Conservation (phyloP, 2,797 vertebrate species). For the Scolopax rusticola region DNA sequence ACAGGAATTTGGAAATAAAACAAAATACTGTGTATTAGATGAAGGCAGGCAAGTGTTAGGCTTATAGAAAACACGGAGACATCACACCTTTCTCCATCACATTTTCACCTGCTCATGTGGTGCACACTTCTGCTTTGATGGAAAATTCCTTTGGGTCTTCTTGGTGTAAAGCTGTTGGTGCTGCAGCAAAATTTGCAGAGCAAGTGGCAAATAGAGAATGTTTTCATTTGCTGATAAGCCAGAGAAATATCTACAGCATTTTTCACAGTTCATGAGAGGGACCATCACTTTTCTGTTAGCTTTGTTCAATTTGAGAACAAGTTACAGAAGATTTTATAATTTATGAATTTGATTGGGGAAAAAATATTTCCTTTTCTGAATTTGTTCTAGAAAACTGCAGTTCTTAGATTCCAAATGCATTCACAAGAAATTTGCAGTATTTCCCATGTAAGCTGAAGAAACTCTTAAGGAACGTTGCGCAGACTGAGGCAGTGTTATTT, state of each 20-base stretch:
- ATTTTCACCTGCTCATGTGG: constrained; percentile 67
- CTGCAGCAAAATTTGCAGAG: constrained; percentile 45
- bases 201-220: constrained; percentile 20
- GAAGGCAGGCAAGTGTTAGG: constrained; percentile 44
- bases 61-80: neutral
- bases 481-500: neutral
- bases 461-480: neutral
- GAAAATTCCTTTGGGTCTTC: constrained; percentile 59
- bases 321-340: neutral
- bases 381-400: neutral
- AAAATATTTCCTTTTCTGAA: neutral
- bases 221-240: constrained; percentile 40
- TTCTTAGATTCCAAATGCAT: neutral
- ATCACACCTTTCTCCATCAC: constrained; percentile 60
- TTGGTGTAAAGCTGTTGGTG: constrained; percentile 60
- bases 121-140: constrained; percentile 38
- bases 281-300: constrained; percentile 33
- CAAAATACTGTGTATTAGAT: neutral
- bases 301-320: constrained; percentile 18
- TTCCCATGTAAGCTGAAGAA: neutral
- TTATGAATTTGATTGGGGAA: neutral
- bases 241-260: constrained; percentile 26
- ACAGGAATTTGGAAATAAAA: neutral
- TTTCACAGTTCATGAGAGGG: constrained; percentile 26
- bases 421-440: neutral